Conservation (phyloP, 2,797 vertebrate species). For the Cottoperca gobio region DNA sequence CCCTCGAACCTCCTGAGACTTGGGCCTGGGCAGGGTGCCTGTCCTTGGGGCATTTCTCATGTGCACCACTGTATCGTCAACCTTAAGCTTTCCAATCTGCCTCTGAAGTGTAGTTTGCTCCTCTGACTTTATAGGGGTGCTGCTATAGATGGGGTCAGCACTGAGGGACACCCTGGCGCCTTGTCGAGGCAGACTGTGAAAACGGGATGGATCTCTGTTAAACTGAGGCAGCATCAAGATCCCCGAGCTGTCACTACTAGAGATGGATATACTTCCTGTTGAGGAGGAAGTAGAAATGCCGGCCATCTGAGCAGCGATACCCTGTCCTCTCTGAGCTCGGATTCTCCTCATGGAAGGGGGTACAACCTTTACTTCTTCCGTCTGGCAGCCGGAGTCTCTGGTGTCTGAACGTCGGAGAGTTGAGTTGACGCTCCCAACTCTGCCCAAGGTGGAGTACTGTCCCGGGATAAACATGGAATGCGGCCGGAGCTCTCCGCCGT, state of each 20-base stretch:
- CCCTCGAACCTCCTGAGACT: conserved; percentile 89
- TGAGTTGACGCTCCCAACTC: conserved; percentile 85
- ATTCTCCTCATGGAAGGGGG: conserved; percentile 97
- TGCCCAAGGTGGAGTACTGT: conserved; percentile 90
- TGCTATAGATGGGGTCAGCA: conserved; percentile 85
- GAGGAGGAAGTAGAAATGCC: conserved; percentile 91
- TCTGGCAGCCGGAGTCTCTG: conserved; percentile 95
- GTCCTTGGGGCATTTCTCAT: conserved; percentile 82
- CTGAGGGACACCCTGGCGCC: conserved; percentile 89
- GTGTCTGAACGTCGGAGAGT: conserved; percentile 85
- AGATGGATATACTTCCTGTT: conserved; percentile 90
- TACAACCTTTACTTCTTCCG: conserved; percentile 92
- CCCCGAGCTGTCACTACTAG: conserved; percentile 84
- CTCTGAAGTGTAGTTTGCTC: conserved; percentile 71
- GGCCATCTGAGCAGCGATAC: conserved; percentile 95
- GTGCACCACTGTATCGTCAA: conserved; percentile 84
- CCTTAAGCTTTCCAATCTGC: conserved; percentile 86
- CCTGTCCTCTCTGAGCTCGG: conserved; percentile 94
- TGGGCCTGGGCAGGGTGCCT: conserved; percentile 83
- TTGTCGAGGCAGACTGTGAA: conserved; percentile 93
- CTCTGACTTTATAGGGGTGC: conserved; percentile 82
- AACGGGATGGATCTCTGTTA: conserved; percentile 85
- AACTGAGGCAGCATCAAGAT: conserved; percentile 82
- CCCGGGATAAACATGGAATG: conserved; percentile 92
- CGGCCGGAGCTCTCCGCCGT: conserved; percentile 86